Percentiles rank a stretch among this genome's conserved stretches.
Conservation (phyloP, 2,888 invertebrate species). For the Nasonovia ribisnigri region DNA sequence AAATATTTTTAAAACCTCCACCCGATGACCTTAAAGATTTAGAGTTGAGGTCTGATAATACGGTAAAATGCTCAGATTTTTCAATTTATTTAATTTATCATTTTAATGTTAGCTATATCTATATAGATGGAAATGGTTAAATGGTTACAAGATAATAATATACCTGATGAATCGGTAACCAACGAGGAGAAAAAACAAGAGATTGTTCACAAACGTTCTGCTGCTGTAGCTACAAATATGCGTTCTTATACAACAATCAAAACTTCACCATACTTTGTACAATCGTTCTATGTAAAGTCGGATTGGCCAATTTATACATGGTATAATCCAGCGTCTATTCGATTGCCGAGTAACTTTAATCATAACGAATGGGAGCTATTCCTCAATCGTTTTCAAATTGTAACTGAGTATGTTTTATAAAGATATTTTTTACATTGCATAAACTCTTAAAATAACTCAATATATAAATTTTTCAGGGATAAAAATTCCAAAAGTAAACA, state of each 20-base stretch:
- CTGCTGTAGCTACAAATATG: conserved; percentile 35
- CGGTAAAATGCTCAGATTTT: neutral
- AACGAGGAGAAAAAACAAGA: neutral
- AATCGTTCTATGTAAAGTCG: conserved; percentile 30
- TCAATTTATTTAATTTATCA: neutral
- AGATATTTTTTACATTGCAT: neutral
- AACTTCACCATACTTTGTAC: neutral
- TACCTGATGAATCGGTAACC: neutral
- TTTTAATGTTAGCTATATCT: neutral
- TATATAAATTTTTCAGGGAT: neutral
- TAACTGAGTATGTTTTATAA: neutral
- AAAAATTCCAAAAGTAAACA: neutral
- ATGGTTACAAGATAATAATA: neutral
- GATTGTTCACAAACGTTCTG: neutral
- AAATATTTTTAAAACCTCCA: neutral
- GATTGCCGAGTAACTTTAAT: neutral
- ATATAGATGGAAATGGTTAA: conserved; percentile 8
- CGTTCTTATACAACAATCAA: neutral
- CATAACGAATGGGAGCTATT: conserved; percentile 42
- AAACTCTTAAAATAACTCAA: neutral
- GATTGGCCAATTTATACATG: conserved; percentile 39
- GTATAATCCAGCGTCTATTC: conserved; percentile 14
- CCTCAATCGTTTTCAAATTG: neutral
- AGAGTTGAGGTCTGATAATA: neutral
- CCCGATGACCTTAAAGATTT: conserved; percentile 12